Evolutionary conservation across 2,797 vertebrate species (phyloP), one percentile per base, ranked within the genome.

Genomic region (Chrysolophus pictus): DNA sequence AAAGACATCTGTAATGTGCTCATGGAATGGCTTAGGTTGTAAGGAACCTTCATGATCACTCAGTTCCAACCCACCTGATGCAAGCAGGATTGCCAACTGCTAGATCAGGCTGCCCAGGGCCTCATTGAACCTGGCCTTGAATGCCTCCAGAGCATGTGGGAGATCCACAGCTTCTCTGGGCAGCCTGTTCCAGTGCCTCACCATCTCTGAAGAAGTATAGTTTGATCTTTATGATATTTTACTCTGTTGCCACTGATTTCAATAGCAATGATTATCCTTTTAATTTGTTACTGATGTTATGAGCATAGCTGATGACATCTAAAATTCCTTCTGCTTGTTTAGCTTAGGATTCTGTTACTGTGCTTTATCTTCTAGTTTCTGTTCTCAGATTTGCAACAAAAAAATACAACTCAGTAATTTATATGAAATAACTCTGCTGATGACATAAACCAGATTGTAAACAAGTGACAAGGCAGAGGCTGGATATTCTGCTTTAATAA

Each of bases 401-500:
- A 87, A 47, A 64, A 41, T 1, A 1, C 5, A 8, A 56, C 85
- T 85, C 55, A 70, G 74, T 69, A 71, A 55, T 70, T 63, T 88
- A 18, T 84, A 47, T 33, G 21, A 77, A 65, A 89, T 72, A 33
- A 65, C 55, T 87, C 90, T 63, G 21, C 46, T 68, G 77, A 0
- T 84, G 75, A 91, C 62, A 87, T 74, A 29, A 62, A 44, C 17
- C 58, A 83, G 63, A 44, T 59, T 49, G 51, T 84, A 94, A 90
- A 94, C 49, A 51, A 86, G 44, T 86, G 92, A 93, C 82, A 91
- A 87, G 72, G 37, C 44, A 87, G 37, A 87, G 26, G 89, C 74
- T 87, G 67, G 60, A 73, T 93, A 76, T 95, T 94, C 76, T 91
- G 46, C 23, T 88, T 91, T 94, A 85, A 67, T 90, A 86, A 64